These are phyloP conservation scores for Epizoanthus fatuus DNA, from an alignment of 92 coral and sea anemone genomes.

Conservation along the genomic window DNA sequence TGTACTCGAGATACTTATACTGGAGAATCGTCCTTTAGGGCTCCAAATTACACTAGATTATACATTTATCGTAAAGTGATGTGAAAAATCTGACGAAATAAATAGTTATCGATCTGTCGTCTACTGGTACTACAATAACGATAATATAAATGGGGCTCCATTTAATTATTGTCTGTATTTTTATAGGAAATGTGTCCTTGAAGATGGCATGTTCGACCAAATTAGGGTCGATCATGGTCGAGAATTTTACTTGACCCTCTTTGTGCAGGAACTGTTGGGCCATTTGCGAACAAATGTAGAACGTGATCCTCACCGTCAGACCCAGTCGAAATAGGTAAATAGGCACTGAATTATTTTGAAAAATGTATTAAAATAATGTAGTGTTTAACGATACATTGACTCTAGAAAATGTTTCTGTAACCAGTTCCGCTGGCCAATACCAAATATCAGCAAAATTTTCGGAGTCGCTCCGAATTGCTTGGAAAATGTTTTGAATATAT, in stretches of 20 bases:
- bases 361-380: too few relatives aligned
- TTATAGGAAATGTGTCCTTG: constrained; percentile 40
- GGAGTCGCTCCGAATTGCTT: too few relatives aligned
- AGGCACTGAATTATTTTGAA: too few relatives aligned
- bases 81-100: neutral
- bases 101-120: too few relatives aligned
- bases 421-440: too few relatives aligned
- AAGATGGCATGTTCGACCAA: constrained; percentile 67
- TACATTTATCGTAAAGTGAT: neutral
- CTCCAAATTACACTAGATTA: too few relatives aligned
- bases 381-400: too few relatives aligned
- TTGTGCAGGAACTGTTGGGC: constrained; percentile 58
- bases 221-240: constrained; percentile 71
- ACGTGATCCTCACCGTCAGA: constrained; percentile 73
- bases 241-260: constrained; percentile 55
- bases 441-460: too few relatives aligned
- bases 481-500: too few relatives aligned
- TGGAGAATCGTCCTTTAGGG: neutral
- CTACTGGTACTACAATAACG: neutral
- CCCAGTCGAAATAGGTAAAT: constrained; percentile 68
- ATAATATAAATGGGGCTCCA: neutral
- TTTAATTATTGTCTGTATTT: neutral
- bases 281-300: constrained; percentile 52
- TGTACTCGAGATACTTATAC: neutral
- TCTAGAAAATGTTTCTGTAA: too few relatives aligned